Evolutionary conservation across 2,888 invertebrate species (phyloP).

Genomic region (Ichneumon xanthorius): DNA sequence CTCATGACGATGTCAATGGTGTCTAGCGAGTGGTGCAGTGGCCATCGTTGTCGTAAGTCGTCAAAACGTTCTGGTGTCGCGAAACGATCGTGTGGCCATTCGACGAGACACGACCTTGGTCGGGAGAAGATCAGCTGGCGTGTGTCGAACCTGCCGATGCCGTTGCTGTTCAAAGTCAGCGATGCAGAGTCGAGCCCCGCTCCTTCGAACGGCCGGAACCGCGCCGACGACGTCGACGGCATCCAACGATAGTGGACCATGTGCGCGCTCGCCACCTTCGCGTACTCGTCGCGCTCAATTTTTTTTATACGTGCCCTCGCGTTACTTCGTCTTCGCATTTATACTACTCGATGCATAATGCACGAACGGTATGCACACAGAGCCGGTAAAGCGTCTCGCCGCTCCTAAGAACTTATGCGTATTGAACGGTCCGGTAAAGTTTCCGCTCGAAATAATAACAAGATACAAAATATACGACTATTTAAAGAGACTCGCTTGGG

Average conservation of each 20-base stretch:
- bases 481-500: not conserved
- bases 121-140: slow-evolving; percentile 71
- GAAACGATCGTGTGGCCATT: slow-evolving; percentile 76
- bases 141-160: slow-evolving; percentile 60
- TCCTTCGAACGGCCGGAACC: slow-evolving; percentile 47
- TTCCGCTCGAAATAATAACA: not conserved
- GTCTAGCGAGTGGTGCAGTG: slow-evolving; percentile 1
- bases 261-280: slow-evolving; percentile 38
- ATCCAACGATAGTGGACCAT: slow-evolving; percentile 41
- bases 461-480: not conserved
- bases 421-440: no score
- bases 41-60: slow-evolving; percentile 52
- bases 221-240: slow-evolving; percentile 56
- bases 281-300: slow-evolving; percentile 30
- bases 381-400: not conserved
- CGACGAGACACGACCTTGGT: slow-evolving; percentile 77
- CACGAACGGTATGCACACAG: not conserved
- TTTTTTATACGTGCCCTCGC: slow-evolving; percentile 37
- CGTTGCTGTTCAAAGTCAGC: slow-evolving; percentile 46
- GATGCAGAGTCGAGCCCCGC: slow-evolving; percentile 32
- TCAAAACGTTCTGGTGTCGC: slow-evolving; percentile 74
- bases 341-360: not conserved
- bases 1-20: slow-evolving; percentile 13
- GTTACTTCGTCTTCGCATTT: slow-evolving; percentile 42
- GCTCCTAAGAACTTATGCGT: not conserved